Evolutionary conservation across 2,113 vertebrate species (phyloP).

Genomic region (Menidia beryllina): DNA sequence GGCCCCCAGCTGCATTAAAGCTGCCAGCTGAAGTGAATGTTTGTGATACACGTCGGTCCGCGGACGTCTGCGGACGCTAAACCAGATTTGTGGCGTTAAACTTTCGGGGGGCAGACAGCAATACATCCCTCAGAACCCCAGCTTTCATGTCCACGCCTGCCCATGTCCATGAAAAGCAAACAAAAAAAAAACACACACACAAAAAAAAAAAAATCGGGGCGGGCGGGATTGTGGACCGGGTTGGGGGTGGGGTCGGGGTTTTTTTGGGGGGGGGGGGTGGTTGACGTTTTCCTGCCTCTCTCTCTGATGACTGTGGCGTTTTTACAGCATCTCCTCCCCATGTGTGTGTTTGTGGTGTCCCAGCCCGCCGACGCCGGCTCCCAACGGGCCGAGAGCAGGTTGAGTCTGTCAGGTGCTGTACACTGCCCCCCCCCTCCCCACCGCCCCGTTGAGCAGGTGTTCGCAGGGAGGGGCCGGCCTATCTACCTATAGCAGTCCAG

Average conservation of each 20-base stretch:
- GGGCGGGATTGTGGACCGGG: conserved; percentile 75
- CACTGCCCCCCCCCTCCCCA: conserved; percentile 40
- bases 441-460: conserved; percentile 48
- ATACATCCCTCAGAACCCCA: conserved; percentile 41
- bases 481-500: conserved; percentile 44
- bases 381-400: conserved; percentile 42
- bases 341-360: conserved; percentile 45
- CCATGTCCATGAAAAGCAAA: conserved; percentile 37
- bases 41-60: conserved; percentile 41
- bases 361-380: conserved; percentile 18
- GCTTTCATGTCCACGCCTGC: conserved; percentile 49
- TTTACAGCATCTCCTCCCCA: conserved; percentile 42
- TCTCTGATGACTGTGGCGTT: conserved; percentile 80
- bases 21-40: conserved; percentile 48
- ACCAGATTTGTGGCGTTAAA: conserved; percentile 20
- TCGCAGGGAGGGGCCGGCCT: conserved; percentile 31
- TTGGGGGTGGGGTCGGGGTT: conserved; percentile 21
- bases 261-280: conserved; percentile 29
- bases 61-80: conserved; percentile 44
- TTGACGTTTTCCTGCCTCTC: conserved; percentile 71
- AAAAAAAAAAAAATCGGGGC: conserved; percentile 55
- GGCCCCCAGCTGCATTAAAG: conserved; percentile 39
- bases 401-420: conserved; percentile 44
- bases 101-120: conserved; percentile 50
- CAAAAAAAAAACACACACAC: too few species aligned